These are phyloP conservation scores for Ochotona curzoniae DNA, from an alignment of 2,113 vertebrate species.

Conservation along the genomic window DNA sequence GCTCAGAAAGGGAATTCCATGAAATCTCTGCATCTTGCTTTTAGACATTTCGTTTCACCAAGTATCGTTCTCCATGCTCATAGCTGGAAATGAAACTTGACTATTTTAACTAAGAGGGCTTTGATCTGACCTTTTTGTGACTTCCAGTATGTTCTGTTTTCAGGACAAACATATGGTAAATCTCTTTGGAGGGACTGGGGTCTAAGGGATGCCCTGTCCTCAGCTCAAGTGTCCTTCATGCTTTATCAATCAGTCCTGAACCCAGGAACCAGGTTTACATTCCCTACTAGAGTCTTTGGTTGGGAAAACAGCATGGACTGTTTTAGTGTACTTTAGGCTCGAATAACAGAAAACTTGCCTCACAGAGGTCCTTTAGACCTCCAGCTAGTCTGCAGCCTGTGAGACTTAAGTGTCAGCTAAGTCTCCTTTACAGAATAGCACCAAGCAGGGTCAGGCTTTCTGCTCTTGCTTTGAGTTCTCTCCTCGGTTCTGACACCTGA, in stretches of 20 bases:
- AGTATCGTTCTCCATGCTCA: background rate
- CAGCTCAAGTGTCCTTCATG: background rate
- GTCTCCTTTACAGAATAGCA: background rate
- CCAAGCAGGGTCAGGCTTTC: background rate
- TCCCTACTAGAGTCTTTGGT: background rate
- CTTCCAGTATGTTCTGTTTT: background rate
- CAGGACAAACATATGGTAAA: background rate
- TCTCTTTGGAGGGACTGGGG: background rate
- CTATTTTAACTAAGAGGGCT: background rate
- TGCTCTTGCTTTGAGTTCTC: background rate
- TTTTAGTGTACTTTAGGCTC: background rate
- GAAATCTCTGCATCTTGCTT: background rate
- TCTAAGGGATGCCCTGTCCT: background rate
- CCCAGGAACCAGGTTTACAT: background rate
- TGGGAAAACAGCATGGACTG: background rate
- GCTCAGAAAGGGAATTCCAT: conserved; percentile 12
- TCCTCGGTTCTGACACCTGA: background rate
- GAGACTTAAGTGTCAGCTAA: background rate
- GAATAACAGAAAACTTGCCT: background rate
- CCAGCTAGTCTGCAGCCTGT: background rate
- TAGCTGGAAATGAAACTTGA: conserved; percentile 29
- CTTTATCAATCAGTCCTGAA: background rate
- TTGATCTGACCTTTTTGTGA: background rate
- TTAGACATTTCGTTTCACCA: conserved; percentile 14
- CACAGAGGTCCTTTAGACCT: background rate